A percentile compares a stretch with the other conserved stretches of the same genome.
Conservation (phyloP, 1,140 invertebrate species). For the Gonatopus flavifemur region DNA sequence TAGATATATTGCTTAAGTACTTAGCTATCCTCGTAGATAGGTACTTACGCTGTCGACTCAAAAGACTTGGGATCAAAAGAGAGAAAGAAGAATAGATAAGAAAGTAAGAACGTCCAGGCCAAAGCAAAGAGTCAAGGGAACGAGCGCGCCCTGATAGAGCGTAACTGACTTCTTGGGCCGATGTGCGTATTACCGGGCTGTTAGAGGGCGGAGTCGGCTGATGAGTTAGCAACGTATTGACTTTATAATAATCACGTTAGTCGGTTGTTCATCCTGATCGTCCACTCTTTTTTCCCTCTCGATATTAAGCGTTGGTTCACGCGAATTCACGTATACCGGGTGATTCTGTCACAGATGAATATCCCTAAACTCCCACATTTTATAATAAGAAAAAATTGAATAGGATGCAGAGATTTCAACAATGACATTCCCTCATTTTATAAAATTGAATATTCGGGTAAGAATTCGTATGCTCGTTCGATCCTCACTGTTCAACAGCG, state of each 20-base stretch:
- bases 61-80: slow-evolving; percentile 11
- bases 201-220: slow-evolving; percentile 57
- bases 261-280: slow-evolving; percentile 38
- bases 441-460: no score
- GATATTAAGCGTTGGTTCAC: slow-evolving; percentile 42
- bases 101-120: slow-evolving; percentile 12
- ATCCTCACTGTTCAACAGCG: no score
- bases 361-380: no score
- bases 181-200: slow-evolving; percentile 58
- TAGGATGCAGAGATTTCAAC: no score
- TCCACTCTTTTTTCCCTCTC: no score
- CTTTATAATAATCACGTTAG: slow-evolving; percentile 60
- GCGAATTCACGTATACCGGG: slow-evolving; percentile 41
- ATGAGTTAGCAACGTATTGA: slow-evolving; percentile 60
- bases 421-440: no score
- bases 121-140: no score
- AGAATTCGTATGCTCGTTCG: no score
- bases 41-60: slow-evolving; percentile 27
- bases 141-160: slow-evolving; percentile 30
- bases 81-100: slow-evolving; percentile 4
- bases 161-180: slow-evolving; percentile 56
- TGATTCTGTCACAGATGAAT: slow-evolving; percentile 13
- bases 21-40: slow-evolving; percentile 24
- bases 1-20: no score
- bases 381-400: no score